Evolutionary conservation across 2,797 vertebrate genomes (phyloP).

Genomic region (Eurystomus glaucurus): DNA sequence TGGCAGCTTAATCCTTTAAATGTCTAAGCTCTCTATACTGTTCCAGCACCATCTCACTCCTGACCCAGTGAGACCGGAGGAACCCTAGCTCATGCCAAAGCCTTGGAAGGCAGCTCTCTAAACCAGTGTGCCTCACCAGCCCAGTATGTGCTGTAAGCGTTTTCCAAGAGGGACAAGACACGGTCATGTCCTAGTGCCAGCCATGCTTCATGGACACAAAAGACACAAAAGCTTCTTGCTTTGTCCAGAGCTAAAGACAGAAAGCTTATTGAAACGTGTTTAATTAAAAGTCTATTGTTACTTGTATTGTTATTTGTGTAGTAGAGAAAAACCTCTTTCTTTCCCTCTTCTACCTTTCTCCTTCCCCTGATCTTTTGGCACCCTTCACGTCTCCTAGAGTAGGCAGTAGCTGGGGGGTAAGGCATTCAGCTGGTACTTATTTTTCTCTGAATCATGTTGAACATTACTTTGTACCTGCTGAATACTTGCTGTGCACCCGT

Average conservation of each 20-base stretch:
- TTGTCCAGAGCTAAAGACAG: not conserved
- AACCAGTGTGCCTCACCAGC: not conserved
- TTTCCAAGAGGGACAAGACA: not conserved
- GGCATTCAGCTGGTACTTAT: not conserved
- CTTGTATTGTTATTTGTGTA: not conserved
- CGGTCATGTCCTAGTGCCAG: not conserved
- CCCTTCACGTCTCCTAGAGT: not conserved
- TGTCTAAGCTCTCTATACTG: not conserved
- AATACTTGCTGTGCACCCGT: not conserved
- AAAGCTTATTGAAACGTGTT: not conserved
- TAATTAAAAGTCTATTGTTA: not conserved
- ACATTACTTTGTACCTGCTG: fast-evolving
- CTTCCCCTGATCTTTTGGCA: not conserved
- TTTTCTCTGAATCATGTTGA: not conserved
- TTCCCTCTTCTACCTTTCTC: not conserved
- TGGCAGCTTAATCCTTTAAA: not conserved
- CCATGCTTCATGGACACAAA: fast-evolving
- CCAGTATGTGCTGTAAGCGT: fast-evolving
- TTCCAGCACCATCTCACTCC: not conserved
- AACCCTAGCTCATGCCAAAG: not conserved
- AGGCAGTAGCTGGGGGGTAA: not conserved
- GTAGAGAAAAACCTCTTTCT: not conserved
- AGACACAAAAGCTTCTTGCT: not conserved
- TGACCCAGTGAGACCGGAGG: fast-evolving
- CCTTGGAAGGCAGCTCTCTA: fast-evolving